These are phyloP conservation scores for Mythimna albipuncta DNA, from an alignment of 2,888 invertebrate genomes.

Conservation along the genomic window DNA sequence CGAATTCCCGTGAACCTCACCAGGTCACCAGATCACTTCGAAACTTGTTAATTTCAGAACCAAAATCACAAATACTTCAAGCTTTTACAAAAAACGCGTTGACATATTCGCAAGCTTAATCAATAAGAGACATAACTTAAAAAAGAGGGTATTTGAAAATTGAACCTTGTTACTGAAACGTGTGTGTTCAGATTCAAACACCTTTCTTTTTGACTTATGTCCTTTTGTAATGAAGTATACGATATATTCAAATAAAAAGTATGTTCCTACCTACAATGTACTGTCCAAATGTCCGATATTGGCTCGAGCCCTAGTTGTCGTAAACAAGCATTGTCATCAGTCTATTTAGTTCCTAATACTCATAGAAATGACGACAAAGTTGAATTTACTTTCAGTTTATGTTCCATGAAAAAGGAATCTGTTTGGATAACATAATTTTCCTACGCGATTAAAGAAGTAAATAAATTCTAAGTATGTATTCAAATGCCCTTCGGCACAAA, in stretches of 20 bases:
- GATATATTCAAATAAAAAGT: slow-evolving; percentile 42
- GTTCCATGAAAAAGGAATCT: neutral
- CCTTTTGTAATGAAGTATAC: too few species aligned
- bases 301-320: slow-evolving; percentile 43
- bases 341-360: slow-evolving; percentile 33
- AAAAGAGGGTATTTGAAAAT: too few species aligned
- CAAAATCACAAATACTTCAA: neutral
- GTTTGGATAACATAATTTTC: neutral
- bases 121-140: too few species aligned
- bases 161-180: too few species aligned
- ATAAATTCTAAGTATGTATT: too few species aligned
- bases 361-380: slow-evolving; percentile 41
- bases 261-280: slow-evolving; percentile 21
- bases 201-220: too few species aligned
- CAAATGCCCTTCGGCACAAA: too few species aligned
- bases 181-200: too few species aligned
- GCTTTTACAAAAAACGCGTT: slow-evolving; percentile 31
- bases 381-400: neutral
- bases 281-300: slow-evolving; percentile 38
- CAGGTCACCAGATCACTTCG: too few species aligned
- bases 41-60: neutral
- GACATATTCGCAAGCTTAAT: neutral
- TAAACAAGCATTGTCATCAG: slow-evolving; percentile 60
- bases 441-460: too few species aligned
- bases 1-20: too few species aligned